These are phyloP conservation scores for Phataginus tetradactyla DNA, from an alignment of 2,797 vertebrate genomes.

Conservation along the genomic window DNA sequence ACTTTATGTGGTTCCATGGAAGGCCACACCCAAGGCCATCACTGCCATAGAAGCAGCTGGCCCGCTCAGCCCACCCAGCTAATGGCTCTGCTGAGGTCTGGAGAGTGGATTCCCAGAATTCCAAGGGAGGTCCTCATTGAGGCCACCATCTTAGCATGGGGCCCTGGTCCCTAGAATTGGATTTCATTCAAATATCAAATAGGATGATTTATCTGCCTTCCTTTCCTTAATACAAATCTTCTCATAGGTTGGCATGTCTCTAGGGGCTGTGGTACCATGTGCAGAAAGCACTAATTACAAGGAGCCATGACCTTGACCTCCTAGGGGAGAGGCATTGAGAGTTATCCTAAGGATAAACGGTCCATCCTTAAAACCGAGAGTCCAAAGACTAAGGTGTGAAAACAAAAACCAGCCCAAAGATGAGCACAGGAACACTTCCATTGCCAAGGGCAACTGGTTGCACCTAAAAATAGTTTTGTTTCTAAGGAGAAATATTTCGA, in stretches of 20 bases:
- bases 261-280: neutral
- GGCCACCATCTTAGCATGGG: neutral
- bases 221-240: neutral
- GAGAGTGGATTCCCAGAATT: fast-evolving
- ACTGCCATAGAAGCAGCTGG: neutral
- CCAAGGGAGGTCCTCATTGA: neutral
- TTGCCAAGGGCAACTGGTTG: neutral
- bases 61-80: neutral
- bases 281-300: neutral
- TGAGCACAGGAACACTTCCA: neutral
- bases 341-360: neutral
- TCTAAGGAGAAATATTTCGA: constrained; percentile 22
- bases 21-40: neutral
- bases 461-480: constrained; percentile 12
- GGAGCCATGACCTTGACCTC: neutral
- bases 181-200: neutral
- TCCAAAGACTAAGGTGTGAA: neutral
- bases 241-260: neutral
- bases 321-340: neutral
- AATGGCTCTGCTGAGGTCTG: fast-evolving
- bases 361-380: neutral
- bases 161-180: neutral
- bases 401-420: neutral
- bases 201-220: neutral
- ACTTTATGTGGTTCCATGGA: fast-evolving